phyloP scores from a whole-genome alignment of 2,888 invertebrate species.

The Sycophila texana region DNA sequence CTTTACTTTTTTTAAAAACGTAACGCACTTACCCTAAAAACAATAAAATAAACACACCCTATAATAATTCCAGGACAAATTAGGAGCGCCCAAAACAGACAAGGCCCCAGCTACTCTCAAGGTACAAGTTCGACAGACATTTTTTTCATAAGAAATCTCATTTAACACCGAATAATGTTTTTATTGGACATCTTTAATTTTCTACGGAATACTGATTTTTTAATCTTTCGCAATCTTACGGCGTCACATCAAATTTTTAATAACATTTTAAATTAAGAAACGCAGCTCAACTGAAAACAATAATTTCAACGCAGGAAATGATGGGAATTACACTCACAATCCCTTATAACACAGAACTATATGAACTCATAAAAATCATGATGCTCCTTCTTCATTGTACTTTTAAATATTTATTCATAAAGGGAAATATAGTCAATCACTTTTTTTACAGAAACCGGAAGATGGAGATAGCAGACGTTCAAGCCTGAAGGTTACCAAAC shows the following conservation, averaged over 20 bases:
- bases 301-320: background rate
- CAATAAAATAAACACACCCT: slow-evolving; percentile 16
- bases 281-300: background rate
- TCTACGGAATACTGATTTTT: too few species aligned
- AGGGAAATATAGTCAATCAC: slow-evolving; percentile 41
- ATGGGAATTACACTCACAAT: too few species aligned
- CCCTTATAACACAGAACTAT: too few species aligned
- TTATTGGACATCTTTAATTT: too few species aligned
- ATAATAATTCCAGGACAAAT: slow-evolving; percentile 57
- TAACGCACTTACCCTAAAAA: background rate
- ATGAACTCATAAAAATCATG: too few species aligned
- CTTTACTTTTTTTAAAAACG: background rate
- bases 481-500: slow-evolving; percentile 42
- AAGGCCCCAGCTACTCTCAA: slow-evolving; percentile 32
- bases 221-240: background rate
- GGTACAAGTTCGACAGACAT: slow-evolving; percentile 40
- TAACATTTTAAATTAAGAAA: background rate
- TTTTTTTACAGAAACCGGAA: slow-evolving; percentile 16
- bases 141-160: background rate
- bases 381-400: background rate
- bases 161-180: background rate
- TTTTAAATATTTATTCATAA: slow-evolving; percentile 35
- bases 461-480: slow-evolving; percentile 43
- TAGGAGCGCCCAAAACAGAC: slow-evolving; percentile 50
- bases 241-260: background rate